A percentile compares a stretch with the other conserved stretches of the same genome.
Evolutionary conservation across 35 echinoderm and acorn worm species (phyloP).

Genomic region (Amphiura filiformis): DNA sequence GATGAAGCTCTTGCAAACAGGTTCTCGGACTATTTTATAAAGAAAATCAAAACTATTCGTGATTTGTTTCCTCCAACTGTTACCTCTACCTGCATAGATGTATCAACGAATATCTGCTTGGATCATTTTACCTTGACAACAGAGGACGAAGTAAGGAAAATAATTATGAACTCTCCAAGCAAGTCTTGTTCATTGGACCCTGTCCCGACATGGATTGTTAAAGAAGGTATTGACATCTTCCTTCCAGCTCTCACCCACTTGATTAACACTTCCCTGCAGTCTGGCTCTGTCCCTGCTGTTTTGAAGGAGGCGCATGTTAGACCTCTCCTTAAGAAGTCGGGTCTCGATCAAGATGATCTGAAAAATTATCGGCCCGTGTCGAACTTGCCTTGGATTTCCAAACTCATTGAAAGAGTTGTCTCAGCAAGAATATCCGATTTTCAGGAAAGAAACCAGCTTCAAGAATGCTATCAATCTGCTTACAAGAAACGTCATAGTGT

Average conservation of each 20-base stretch:
- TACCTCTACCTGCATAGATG: background rate
- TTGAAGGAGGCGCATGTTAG: conserved; percentile 39
- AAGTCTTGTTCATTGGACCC: conserved; percentile 49
- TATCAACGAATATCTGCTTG: background rate
- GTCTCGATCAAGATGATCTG: conserved; percentile 11
- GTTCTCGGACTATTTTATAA: background rate
- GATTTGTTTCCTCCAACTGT: background rate
- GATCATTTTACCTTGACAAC: background rate
- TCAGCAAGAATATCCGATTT: background rate
- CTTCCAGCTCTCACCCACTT: conserved; percentile 2
- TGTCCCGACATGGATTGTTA: conserved; percentile 31
- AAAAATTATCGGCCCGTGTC: conserved; percentile 35
- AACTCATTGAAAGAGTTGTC: conserved; percentile 21
- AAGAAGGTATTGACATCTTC: background rate
- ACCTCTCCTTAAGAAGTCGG: conserved; percentile 33
- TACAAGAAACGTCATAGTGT: conserved; percentile 11
- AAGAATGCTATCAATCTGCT: conserved; percentile 25
- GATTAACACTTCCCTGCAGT: conserved; percentile 24
- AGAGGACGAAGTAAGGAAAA: conserved; percentile 2
- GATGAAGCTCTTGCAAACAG: background rate
- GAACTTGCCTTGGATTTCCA: conserved; percentile 31
- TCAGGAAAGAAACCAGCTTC: background rate
- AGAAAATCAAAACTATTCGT: background rate
- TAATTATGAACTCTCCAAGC: conserved; percentile 11
- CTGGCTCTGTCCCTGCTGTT: conserved; percentile 7